Evolutionary conservation across 1,140 invertebrate species (phyloP).

Genomic region (Papilio glaucus): DNA sequence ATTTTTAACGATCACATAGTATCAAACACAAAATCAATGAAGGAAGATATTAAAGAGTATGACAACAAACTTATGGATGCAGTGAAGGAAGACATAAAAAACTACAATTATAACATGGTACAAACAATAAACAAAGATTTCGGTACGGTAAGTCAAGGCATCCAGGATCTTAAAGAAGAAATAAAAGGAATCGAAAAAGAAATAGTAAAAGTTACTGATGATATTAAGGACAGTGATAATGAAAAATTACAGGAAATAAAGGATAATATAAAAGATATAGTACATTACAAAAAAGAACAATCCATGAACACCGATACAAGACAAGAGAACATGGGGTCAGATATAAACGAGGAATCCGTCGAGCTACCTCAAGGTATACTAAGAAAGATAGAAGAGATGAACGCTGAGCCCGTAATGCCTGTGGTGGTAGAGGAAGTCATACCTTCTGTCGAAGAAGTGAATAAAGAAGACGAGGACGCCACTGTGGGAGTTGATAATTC

Average conservation of each 20-base stretch:
- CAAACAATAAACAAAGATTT: slow-evolving; percentile 33
- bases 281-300: neutral
- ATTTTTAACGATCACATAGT: slow-evolving; percentile 6
- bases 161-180: slow-evolving; percentile 27
- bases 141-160: neutral
- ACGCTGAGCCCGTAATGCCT: slow-evolving; percentile 35
- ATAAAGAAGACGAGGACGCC: slow-evolving; percentile 40
- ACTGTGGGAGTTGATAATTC: slow-evolving; percentile 36
- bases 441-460: slow-evolving; percentile 36
- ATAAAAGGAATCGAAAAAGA: slow-evolving; percentile 30
- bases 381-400: slow-evolving; percentile 30
- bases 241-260: slow-evolving; percentile 20
- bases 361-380: slow-evolving; percentile 4
- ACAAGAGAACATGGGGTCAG: neutral
- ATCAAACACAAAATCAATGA: slow-evolving; percentile 48
- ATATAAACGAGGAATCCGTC: neutral
- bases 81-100: slow-evolving; percentile 43
- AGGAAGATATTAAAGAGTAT: slow-evolving; percentile 60
- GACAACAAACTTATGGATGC: slow-evolving; percentile 46
- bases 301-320: neutral
- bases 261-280: slow-evolving; percentile 10
- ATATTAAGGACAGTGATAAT: slow-evolving; percentile 19
- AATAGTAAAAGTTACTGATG: slow-evolving; percentile 24
- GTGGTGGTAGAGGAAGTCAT: slow-evolving; percentile 36
- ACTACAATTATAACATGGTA: slow-evolving; percentile 24